Evolutionary conservation across 2,888 invertebrate genomes (phyloP).

Genomic region (Aphodius sticticus): DNA sequence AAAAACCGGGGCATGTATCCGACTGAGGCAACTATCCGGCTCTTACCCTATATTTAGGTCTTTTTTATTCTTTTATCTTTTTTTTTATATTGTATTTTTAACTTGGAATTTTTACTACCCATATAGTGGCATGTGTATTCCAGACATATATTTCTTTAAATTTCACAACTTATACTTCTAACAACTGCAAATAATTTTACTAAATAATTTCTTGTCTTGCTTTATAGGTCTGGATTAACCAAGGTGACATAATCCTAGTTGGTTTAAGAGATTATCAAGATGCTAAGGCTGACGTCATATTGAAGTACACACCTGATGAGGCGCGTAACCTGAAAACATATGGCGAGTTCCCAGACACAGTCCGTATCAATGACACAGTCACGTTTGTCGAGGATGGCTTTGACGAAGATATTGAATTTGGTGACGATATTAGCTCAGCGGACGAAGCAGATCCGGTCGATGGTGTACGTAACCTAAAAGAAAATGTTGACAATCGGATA

Average conservation of each 20-base stretch:
- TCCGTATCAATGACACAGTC: constrained; percentile 95
- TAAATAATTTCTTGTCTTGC: constrained; percentile 10
- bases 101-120: too few relatives aligned
- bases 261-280: constrained; percentile 98
- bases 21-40: too few relatives aligned
- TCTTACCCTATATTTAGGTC: too few relatives aligned
- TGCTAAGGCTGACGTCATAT: constrained; percentile 97
- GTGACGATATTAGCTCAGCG: constrained; percentile 92
- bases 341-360: constrained; percentile 98
- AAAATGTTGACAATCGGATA: background rate
- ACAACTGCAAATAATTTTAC: background rate
- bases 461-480: constrained; percentile 51
- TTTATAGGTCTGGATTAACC: constrained; percentile 92
- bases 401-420: constrained; percentile 97
- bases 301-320: constrained; percentile 99
- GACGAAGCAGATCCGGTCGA: constrained; percentile 83
- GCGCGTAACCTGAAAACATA: constrained; percentile 98
- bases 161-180: too few relatives aligned
- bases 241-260: constrained; percentile 97
- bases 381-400: constrained; percentile 94
- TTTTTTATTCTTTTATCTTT: too few relatives aligned
- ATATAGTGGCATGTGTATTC: too few relatives aligned
- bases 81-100: too few relatives aligned
- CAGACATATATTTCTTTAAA: too few relatives aligned
- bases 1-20: too few relatives aligned